phyloP scores from a whole-genome alignment of 2,797 vertebrate genomes.

The Acipenser transmontanus region DNA sequence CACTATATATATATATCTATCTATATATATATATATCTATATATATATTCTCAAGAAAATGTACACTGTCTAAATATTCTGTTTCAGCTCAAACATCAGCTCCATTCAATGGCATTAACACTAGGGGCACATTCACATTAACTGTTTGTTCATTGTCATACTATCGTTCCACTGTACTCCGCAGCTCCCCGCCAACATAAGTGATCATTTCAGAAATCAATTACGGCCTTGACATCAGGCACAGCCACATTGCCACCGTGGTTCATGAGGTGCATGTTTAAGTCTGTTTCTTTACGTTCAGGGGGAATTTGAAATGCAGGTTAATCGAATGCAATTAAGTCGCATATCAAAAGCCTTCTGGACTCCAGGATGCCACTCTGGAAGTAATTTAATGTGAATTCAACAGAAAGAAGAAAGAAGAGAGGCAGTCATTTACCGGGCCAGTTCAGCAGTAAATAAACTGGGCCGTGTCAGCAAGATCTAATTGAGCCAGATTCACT shows the following conservation, averaged over 20 bases:
- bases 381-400: slow-evolving; percentile 3
- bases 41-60: too few relatives aligned
- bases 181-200: neutral
- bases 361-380: slow-evolving; percentile 13
- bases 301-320: slow-evolving; percentile 8
- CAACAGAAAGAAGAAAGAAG: neutral
- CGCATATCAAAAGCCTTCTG: slow-evolving; percentile 29
- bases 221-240: neutral
- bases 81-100: too few relatives aligned
- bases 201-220: slow-evolving; percentile 5
- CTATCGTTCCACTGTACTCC: neutral
- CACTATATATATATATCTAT: too few relatives aligned
- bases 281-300: neutral
- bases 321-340: slow-evolving; percentile 30
- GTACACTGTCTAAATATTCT: too few relatives aligned
- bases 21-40: too few relatives aligned
- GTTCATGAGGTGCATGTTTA: neutral
- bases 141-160: neutral
- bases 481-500: slow-evolving; percentile 46
- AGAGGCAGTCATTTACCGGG: slow-evolving; percentile 53
- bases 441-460: slow-evolving; percentile 53
- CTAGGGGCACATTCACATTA: too few relatives aligned
- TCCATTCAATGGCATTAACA: too few relatives aligned
- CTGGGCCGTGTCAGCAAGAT: slow-evolving; percentile 48
- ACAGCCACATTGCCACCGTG: neutral